Evolutionary conservation across 2,888 invertebrate genomes (phyloP).

Genomic region (Watsonalla cultraria): DNA sequence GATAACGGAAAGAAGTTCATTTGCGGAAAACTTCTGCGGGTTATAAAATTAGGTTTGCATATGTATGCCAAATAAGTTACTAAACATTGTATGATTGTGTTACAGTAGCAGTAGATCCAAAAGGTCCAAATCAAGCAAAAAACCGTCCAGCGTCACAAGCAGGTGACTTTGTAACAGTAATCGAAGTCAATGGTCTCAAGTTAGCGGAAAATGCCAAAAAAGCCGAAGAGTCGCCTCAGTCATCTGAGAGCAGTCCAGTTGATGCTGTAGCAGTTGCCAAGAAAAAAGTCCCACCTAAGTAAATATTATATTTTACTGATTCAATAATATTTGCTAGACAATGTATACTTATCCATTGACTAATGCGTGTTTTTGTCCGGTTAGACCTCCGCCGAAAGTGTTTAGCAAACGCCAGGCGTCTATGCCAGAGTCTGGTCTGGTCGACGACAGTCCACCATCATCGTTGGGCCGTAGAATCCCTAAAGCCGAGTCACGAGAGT

Average conservation of each 20-base stretch:
- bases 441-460: conserved; percentile 73
- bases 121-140: conserved; percentile 63
- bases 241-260: conserved; percentile 76
- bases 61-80: too few relatives aligned
- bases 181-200: conserved; percentile 91
- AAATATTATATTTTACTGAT: conserved; percentile 13
- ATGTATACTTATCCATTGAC: background rate
- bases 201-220: conserved; percentile 71
- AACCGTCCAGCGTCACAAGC: conserved; percentile 75
- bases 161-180: conserved; percentile 90
- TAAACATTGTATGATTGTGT: too few relatives aligned
- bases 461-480: conserved; percentile 63
- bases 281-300: conserved; percentile 83
- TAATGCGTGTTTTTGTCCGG: conserved; percentile 4
- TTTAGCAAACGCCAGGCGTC: conserved; percentile 77
- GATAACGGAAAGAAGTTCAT: too few relatives aligned
- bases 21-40: too few relatives aligned
- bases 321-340: background rate
- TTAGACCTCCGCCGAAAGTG: conserved; percentile 81
- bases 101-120: conserved; percentile 58
- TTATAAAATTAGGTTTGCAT: too few relatives aligned
- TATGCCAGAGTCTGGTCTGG: conserved; percentile 76
- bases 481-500: conserved; percentile 69
- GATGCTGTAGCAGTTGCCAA: conserved; percentile 77
- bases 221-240: conserved; percentile 58